These are phyloP conservation scores for Dicentrarchus labrax DNA, from an alignment of 2,113 vertebrate genomes.

Conservation along the genomic window DNA sequence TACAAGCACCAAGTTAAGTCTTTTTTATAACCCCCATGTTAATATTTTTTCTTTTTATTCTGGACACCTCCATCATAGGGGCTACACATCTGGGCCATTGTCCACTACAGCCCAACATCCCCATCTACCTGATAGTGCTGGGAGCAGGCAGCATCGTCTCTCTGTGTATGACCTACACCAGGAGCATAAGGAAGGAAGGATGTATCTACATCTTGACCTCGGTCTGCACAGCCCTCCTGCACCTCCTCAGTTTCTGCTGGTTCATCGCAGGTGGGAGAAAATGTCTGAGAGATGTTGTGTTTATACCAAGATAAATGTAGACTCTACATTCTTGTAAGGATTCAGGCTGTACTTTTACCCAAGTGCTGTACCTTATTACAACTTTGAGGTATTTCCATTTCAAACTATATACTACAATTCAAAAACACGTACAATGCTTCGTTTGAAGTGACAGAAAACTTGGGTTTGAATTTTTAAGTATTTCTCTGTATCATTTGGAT, in stretches of 20 bases:
- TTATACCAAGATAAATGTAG: background rate
- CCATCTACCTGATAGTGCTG: constrained; percentile 74
- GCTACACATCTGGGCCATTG: constrained; percentile 46
- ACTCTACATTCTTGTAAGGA: background rate
- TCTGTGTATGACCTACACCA: constrained; percentile 61
- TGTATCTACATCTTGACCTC: background rate
- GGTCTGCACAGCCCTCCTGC: background rate
- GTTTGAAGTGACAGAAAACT: background rate
- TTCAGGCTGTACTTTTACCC: background rate
- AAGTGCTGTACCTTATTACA: background rate
- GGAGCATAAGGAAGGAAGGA: background rate
- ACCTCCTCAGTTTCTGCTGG: constrained; percentile 72
- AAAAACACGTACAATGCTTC: too few relatives aligned
- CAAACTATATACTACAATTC: too few relatives aligned
- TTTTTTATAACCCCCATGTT: background rate
- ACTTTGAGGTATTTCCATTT: background rate
- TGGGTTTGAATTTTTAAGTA: background rate
- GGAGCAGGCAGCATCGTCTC: constrained; percentile 56
- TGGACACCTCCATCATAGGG: constrained; percentile 43
- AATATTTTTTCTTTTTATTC: background rate
- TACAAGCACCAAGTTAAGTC: background rate
- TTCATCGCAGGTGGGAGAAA: constrained; percentile 72
- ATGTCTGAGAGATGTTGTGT: background rate
- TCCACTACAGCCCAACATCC: constrained; percentile 63
- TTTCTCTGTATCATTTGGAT: too few relatives aligned